Conservation (phyloP, 92 coral and sea anemone species). For the Epizoanthus scotinus region DNA sequence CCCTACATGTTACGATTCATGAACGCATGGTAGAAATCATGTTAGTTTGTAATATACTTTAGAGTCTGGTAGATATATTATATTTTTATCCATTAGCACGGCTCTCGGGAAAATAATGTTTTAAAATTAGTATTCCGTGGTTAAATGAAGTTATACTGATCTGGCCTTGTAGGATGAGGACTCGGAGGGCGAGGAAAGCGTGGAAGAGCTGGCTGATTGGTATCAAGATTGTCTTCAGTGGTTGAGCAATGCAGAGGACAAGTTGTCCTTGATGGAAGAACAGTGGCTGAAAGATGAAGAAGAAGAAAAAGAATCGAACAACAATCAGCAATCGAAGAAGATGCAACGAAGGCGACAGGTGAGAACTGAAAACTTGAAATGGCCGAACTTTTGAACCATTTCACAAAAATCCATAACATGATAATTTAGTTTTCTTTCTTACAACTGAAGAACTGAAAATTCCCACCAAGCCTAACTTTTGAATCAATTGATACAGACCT, state of each 20-base stretch:
- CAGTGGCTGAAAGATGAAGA: constrained; percentile 68
- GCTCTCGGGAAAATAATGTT: background rate
- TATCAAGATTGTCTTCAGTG: constrained; percentile 56
- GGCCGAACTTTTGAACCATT: no score
- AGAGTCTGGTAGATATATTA: no score
- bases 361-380: background rate
- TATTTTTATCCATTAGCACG: no score
- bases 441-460: no score
- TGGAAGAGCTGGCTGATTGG: constrained; percentile 20
- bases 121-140: background rate
- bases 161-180: constrained; percentile 34
- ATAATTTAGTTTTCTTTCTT: no score
- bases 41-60: no score
- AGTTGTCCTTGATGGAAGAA: constrained; percentile 73
- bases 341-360: constrained; percentile 30
- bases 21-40: no score
- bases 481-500: no score
- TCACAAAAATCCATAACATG: no score
- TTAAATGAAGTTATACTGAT: no score
- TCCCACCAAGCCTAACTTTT: no score
- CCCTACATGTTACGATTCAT: no score
- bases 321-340: constrained; percentile 7
- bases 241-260: constrained; percentile 66
- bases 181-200: constrained; percentile 20
- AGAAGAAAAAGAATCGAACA: constrained; percentile 49